Percentiles rank a stretch among this genome's conserved stretches.
Evolutionary conservation across 1,140 invertebrate genomes (phyloP).

Genomic region (Elymnias hypermnestra): DNA sequence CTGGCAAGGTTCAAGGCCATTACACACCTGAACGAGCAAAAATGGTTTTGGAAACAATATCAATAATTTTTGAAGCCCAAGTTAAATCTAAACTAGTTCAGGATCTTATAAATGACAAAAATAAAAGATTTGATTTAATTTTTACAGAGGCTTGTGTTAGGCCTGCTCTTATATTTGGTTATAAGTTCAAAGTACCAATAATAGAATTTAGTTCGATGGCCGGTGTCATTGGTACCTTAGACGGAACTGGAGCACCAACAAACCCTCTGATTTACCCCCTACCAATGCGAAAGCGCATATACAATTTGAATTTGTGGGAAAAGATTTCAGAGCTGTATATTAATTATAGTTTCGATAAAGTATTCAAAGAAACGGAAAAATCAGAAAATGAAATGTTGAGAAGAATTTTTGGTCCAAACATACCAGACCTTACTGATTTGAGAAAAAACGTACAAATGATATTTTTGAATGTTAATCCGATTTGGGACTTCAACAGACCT

Average conservation of each 20-base stretch:
- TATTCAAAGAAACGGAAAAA: slow-evolving; percentile 8
- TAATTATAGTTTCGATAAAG: slow-evolving; percentile 5
- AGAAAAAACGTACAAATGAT: slow-evolving; percentile 71
- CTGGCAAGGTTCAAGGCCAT: slow-evolving; percentile 16
- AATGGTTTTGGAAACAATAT: slow-evolving; percentile 6
- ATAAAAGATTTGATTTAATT: slow-evolving; percentile 31
- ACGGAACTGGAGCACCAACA: slow-evolving; percentile 23
- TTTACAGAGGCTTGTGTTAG: slow-evolving; percentile 28
- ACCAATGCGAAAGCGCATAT: slow-evolving; percentile 12
- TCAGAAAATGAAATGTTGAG: slow-evolving; percentile 42
- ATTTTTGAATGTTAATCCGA: slow-evolving; percentile 72
- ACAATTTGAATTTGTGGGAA: slow-evolving; percentile 28
- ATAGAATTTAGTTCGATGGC: slow-evolving; percentile 40
- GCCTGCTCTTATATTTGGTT: slow-evolving; percentile 21
- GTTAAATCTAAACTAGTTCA: slow-evolving; percentile 21
- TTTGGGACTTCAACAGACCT: slow-evolving; percentile 21
- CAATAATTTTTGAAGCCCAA: slow-evolving; percentile 22
- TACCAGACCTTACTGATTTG: slow-evolving; percentile 56
- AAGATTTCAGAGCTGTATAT: slow-evolving; percentile 21
- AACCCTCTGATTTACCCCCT: slow-evolving; percentile 30
- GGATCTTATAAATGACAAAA: slow-evolving; percentile 19
- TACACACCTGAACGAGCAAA: slow-evolving; percentile 7
- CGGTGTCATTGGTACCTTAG: slow-evolving; percentile 15
- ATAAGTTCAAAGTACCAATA: slow-evolving; percentile 36
- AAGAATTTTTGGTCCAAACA: slow-evolving; percentile 48